These are phyloP conservation scores for Malthinus flaveolus DNA, from an alignment of 2,888 invertebrate genomes.

Conservation along the genomic window DNA sequence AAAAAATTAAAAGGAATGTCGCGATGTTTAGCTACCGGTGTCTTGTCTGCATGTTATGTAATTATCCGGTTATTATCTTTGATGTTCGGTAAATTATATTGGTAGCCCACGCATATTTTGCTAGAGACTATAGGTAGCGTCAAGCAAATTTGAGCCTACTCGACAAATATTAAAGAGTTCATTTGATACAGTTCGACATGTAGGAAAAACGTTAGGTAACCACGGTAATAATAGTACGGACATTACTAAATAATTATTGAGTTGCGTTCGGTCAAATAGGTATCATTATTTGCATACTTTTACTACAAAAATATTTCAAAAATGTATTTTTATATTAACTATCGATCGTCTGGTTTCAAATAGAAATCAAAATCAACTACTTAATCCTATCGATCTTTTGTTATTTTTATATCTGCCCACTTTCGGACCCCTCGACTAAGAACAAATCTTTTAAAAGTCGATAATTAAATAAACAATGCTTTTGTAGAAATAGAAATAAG, in stretches of 20 bases:
- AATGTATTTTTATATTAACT: not conserved
- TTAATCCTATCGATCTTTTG: not conserved
- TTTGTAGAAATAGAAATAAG: conserved; percentile 22
- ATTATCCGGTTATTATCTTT: conserved; percentile 52
- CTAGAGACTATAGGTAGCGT: conserved; percentile 32
- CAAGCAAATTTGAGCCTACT: conserved; percentile 39
- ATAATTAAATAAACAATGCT: conserved; percentile 31
- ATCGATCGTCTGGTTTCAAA: not conserved
- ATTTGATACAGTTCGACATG: conserved; percentile 29
- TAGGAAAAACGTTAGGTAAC: conserved; percentile 48
- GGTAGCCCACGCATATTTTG: conserved; percentile 51
- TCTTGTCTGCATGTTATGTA: conserved; percentile 43
- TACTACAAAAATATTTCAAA: conserved; percentile 2
- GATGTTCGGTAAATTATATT: conserved; percentile 53
- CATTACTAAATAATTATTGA: conserved; percentile 47
- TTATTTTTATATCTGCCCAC: conserved; percentile 6
- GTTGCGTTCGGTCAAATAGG: conserved; percentile 32
- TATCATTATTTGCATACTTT: conserved; percentile 45
- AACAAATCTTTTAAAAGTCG: conserved; percentile 6
- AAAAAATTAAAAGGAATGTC: conserved; percentile 21
- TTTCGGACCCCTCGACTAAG: not conserved
- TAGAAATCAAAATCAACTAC: not conserved
- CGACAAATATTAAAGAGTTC: conserved; percentile 33
- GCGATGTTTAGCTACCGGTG: conserved; percentile 26
- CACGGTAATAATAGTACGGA: conserved; percentile 38